These are phyloP conservation scores for Oncopodura yosiiana DNA, from an alignment of 1,140 invertebrate species.

Conservation along the genomic window DNA sequence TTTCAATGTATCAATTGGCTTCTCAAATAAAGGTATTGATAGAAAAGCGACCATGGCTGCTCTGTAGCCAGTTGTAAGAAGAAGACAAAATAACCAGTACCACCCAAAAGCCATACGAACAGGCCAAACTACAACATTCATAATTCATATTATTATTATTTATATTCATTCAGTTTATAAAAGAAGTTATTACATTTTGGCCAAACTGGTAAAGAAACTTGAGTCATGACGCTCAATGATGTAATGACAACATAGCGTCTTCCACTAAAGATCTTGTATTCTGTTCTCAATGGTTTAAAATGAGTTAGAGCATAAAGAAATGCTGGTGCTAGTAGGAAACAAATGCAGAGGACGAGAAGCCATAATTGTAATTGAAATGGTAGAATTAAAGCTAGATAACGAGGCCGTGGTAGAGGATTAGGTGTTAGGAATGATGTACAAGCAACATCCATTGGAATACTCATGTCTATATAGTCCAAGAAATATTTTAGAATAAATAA, in stretches of 20 bases:
- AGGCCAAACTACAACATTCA: too few species aligned
- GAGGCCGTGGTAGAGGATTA: slow-evolving; percentile 65
- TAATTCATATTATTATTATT: too few species aligned
- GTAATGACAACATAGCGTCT: slow-evolving; percentile 15
- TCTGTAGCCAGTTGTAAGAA: slow-evolving; percentile 63
- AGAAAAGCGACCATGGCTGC: slow-evolving; percentile 56
- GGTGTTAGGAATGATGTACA: slow-evolving; percentile 73
- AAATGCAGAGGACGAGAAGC: slow-evolving; percentile 20
- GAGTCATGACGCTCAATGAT: slow-evolving; percentile 26
- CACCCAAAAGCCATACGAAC: slow-evolving; percentile 65
- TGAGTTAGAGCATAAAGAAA: slow-evolving; percentile 11
- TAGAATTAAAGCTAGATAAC: slow-evolving; percentile 65
- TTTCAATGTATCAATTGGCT: slow-evolving; percentile 21
- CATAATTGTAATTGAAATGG: slow-evolving; percentile 56
- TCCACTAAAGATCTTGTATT: slow-evolving; percentile 14
- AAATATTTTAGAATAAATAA: slow-evolving; percentile 61
- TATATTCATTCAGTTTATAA: too few species aligned
- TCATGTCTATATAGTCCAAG: slow-evolving; percentile 58
- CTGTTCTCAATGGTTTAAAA: background rate
- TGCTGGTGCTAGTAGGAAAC: slow-evolving; percentile 25
- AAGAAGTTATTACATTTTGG: too few species aligned
- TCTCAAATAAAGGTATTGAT: slow-evolving; percentile 29
- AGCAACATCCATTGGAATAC: slow-evolving; percentile 64
- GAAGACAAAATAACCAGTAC: slow-evolving; percentile 73
- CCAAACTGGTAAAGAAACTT: slow-evolving; percentile 31